These are phyloP conservation scores for Ariopsis seemanni DNA, from an alignment of 2,113 vertebrate species.

Conservation along the genomic window DNA sequence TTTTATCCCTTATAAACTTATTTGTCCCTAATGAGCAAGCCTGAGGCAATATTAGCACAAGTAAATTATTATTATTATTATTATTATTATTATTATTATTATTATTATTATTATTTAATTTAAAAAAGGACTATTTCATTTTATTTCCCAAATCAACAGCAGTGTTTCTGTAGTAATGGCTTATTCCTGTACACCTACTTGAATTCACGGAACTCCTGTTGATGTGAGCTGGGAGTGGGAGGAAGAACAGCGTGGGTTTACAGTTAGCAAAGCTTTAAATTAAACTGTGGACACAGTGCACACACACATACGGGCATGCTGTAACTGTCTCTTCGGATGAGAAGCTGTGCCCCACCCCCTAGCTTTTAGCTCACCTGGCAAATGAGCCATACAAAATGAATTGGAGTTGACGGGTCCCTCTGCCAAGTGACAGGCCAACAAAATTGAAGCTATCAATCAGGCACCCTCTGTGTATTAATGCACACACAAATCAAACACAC, in stretches of 20 bases:
- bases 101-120: neutral
- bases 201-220: constrained; percentile 30
- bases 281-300: constrained; percentile 24
- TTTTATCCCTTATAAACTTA: too few relatives aligned
- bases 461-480: constrained; percentile 40
- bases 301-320: constrained; percentile 20
- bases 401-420: constrained; percentile 63
- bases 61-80: neutral
- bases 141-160: neutral
- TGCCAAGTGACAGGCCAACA: constrained; percentile 62
- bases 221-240: constrained; percentile 32
- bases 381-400: constrained; percentile 66
- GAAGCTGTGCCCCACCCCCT: constrained; percentile 45
- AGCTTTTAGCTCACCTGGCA: constrained; percentile 64
- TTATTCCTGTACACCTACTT: constrained; percentile 27
- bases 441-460: constrained; percentile 76
- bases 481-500: constrained; percentile 41
- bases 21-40: too few relatives aligned
- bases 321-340: constrained; percentile 30
- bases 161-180: constrained; percentile 19
- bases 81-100: neutral
- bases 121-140: neutral
- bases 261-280: constrained; percentile 43
- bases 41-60: neutral
- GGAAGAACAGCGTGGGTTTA: constrained; percentile 40